Evolutionary conservation across 2,113 vertebrate genomes (phyloP).

Genomic region (Pelodiscus sinensis): DNA sequence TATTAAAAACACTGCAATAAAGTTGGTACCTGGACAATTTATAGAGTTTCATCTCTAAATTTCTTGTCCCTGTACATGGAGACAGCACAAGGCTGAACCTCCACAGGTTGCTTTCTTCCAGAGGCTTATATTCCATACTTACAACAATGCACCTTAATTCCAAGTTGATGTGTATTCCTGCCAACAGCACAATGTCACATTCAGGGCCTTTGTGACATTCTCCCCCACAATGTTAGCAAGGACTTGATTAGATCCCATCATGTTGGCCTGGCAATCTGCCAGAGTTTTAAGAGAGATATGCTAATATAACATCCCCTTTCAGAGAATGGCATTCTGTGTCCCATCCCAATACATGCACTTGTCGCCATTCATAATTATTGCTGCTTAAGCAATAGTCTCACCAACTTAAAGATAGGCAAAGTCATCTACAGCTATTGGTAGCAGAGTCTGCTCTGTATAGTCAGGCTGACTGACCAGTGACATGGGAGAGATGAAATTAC

Average conservation of each 20-base stretch:
- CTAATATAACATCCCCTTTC: not conserved
- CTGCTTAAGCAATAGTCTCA: not conserved
- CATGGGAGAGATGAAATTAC: not conserved
- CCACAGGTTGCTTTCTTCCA: slow-evolving; percentile 7
- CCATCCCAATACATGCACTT: not conserved
- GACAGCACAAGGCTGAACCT: slow-evolving; percentile 17
- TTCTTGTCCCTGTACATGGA: slow-evolving; percentile 31
- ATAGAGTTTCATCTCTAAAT: slow-evolving; percentile 43
- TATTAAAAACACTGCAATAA: slow-evolving; percentile 26
- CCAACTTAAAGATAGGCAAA: not conserved
- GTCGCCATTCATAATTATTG: not conserved
- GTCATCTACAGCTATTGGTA: not conserved
- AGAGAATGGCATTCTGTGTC: not conserved
- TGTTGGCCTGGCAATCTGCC: not conserved
- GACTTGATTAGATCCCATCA: not conserved
- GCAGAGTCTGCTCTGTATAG: not conserved
- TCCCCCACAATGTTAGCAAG: not conserved
- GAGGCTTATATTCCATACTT: slow-evolving; percentile 8
- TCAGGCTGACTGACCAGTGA: not conserved
- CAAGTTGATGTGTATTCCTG: slow-evolving; percentile 30
- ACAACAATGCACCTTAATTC: slow-evolving; percentile 46
- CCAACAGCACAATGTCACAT: slow-evolving; percentile 37
- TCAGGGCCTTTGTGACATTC: not conserved
- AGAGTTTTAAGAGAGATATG: not conserved
- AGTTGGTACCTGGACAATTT: slow-evolving; percentile 38